Evolutionary conservation across 2,797 vertebrate genomes (phyloP).

Genomic region (Myripristis murdjan): DNA sequence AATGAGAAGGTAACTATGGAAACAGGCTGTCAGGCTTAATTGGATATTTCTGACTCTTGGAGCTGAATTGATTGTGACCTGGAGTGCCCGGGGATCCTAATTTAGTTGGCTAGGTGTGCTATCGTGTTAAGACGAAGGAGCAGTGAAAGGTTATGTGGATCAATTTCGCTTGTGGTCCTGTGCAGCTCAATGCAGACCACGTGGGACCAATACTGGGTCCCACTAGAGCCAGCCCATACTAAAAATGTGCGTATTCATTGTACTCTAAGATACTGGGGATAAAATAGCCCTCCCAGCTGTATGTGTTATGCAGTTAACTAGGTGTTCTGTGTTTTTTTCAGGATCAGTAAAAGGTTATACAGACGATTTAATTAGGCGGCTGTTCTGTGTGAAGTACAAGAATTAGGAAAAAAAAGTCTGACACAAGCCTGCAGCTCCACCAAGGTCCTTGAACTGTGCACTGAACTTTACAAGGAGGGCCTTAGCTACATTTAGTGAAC

Average conservation of each 20-base stretch:
- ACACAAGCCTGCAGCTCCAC: conserved; percentile 17
- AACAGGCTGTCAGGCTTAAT: conserved; percentile 67
- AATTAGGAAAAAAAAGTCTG: not conserved
- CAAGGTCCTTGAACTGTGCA: conserved; percentile 9
- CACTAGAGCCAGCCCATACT: not conserved
- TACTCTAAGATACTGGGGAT: not conserved
- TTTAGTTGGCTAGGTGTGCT: conserved; percentile 48
- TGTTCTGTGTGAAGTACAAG: not conserved
- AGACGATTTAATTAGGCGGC: not conserved
- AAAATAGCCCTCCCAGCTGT: not conserved
- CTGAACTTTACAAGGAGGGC: conserved; percentile 3
- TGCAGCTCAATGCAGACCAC: not conserved
- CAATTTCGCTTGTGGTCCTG: conserved; percentile 21
- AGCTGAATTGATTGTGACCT: conserved; percentile 61
- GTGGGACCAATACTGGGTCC: not conserved
- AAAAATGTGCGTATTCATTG: not conserved
- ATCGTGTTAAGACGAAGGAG: conserved; percentile 32
- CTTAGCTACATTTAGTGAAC: conserved; percentile 22
- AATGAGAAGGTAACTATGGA: conserved; percentile 59
- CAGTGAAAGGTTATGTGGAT: conserved; percentile 30
- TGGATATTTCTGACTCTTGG: conserved; percentile 57
- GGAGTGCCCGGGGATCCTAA: conserved; percentile 50
- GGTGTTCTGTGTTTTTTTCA: not conserved
- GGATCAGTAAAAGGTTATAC: not conserved
- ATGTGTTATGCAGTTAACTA: not conserved